Evolutionary conservation across 2,797 vertebrate genomes (phyloP).

Genomic region (Cygnus olor): DNA sequence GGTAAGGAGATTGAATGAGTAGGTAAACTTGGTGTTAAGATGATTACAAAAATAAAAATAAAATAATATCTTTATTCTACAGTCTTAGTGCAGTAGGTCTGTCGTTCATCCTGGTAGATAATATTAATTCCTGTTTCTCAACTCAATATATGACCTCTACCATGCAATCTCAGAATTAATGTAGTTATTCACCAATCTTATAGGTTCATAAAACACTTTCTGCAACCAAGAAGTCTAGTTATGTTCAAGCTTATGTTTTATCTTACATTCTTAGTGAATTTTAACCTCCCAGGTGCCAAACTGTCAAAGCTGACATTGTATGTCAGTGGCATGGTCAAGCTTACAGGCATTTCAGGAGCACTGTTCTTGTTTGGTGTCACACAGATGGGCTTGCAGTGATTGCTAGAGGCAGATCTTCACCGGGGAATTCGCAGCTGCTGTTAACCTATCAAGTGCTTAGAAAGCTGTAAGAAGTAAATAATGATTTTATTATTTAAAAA

Average conservation of each 20-base stretch:
- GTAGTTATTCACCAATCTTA: background rate
- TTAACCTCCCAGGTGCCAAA: background rate
- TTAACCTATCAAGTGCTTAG: background rate
- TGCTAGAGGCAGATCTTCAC: accelerated
- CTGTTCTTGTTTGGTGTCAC: accelerated
- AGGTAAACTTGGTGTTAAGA: background rate
- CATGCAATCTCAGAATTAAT: background rate
- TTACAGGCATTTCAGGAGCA: background rate
- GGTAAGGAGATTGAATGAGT: background rate
- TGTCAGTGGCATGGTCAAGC: background rate
- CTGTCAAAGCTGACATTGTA: background rate
- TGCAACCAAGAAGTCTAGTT: background rate
- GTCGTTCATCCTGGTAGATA: background rate
- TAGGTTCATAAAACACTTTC: background rate
- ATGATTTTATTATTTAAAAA: background rate
- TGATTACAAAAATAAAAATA: background rate
- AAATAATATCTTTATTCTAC: background rate
- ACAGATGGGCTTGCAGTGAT: background rate
- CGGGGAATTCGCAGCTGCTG: background rate
- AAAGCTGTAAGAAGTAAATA: background rate
- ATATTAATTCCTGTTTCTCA: background rate
- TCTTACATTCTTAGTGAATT: background rate
- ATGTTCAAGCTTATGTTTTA: background rate
- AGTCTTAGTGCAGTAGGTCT: background rate
- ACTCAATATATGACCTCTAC: background rate